Evolutionary conservation across 1,140 invertebrate species (phyloP), one percentile per base, ranked within the genome.

Genomic region (Bombus difficillimus): DNA sequence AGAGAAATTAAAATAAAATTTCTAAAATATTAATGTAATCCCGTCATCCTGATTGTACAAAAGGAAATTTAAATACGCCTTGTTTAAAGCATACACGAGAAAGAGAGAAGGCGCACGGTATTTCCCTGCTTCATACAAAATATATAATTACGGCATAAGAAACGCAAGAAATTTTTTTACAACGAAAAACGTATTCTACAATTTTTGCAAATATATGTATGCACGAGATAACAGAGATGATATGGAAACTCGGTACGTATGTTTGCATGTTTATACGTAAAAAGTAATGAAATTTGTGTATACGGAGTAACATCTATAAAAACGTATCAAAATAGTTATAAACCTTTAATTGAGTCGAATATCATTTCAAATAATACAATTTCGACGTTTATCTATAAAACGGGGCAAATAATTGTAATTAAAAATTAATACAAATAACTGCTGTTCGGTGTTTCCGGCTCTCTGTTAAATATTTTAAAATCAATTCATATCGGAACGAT

Each of bases 51-150:
- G 53, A 81, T 81, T 73, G 53, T 62, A 73, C 47, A 73, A 37
- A 81, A 62, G 69, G 28, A 43, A 62, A 57, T 59, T 62, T 62
- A 53, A 69, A 80, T n/a, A 15, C 43, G 15, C 15, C 25, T 80
- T 34, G 13, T 32, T 81, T 32, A n/a, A 59, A 28, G 53, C 12
- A 34, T 5, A 3, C 47, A 13, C 10, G 28, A n/a, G 59, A 13
- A n/a, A 62, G 59, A 5, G 6, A n/a, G 59, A 62, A 39, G 25
- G 9, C 6, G 1, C 39, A 12, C 9, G 64, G 5, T 34, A 25
- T 34, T 62, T 6, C 8, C 59, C 15, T 62, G n/a, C 32, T 0
- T 73, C 41, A 4, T 37, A 6, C 12, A 13, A 62, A 81, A 69
- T 28, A 28, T 47, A 28, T 43, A 41, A 25, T 39, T 57, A 59